phyloP scores from a whole-genome alignment of 2,113 vertebrate species.

The Atrichornis clamosus region DNA sequence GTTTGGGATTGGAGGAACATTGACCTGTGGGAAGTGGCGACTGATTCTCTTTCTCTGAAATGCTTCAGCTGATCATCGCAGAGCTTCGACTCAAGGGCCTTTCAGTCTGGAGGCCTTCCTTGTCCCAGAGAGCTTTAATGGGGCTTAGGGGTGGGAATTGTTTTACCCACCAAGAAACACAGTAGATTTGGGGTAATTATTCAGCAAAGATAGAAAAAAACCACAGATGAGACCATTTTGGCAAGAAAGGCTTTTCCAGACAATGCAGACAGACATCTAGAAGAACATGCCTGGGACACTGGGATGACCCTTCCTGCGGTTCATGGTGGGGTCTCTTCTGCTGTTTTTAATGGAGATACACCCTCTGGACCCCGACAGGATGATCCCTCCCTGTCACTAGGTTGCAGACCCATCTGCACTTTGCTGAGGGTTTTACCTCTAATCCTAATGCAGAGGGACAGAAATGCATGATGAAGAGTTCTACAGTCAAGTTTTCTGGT shows the following conservation, averaged over 20 bases:
- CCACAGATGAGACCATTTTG: background rate
- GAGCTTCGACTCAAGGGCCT: background rate
- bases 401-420: background rate
- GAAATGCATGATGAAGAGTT: background rate
- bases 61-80: background rate
- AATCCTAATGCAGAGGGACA: background rate
- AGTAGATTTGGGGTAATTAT: background rate
- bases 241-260: background rate
- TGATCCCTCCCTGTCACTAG: background rate
- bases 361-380: rapidly evolving
- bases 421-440: background rate
- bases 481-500: background rate
- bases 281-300: background rate
- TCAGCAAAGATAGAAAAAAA: background rate
- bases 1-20: background rate
- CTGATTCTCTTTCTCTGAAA: background rate
- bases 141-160: background rate
- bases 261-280: rapidly evolving
- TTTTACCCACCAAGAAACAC: background rate
- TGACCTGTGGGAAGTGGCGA: background rate
- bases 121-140: background rate
- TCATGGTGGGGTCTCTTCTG: background rate
- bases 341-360: background rate
- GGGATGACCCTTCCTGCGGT: background rate
- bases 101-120: background rate